phyloP scores from a whole-genome alignment of 2,113 vertebrate genomes.

The Coryphaenoides rupestris region DNA sequence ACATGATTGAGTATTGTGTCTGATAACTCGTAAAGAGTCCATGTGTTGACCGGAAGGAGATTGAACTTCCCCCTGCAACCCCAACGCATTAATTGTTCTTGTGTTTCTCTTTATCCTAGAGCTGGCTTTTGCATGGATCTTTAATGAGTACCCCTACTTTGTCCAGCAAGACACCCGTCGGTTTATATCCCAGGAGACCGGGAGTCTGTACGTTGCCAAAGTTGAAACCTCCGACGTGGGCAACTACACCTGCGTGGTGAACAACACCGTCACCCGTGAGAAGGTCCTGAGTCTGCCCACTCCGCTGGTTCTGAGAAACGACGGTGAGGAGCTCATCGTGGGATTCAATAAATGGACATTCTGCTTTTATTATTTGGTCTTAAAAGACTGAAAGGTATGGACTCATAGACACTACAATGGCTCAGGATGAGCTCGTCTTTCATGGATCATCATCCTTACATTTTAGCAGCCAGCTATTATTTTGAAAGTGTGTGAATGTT shows the following conservation, averaged over 20 bases:
- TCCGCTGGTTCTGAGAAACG: constrained; percentile 84
- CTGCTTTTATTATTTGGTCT: too few species aligned
- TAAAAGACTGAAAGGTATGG: too few species aligned
- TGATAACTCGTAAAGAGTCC: too few species aligned
- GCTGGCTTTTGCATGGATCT: constrained; percentile 87
- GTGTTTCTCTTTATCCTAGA: constrained; percentile 65
- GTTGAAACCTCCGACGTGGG: constrained; percentile 90
- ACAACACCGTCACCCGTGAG: constrained; percentile 75
- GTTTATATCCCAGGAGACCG: constrained; percentile 92
- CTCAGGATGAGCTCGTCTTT: too few species aligned
- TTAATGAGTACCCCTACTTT: constrained; percentile 88
- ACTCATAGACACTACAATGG: too few species aligned
- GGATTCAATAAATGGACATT: background rate
- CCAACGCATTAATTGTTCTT: constrained; percentile 1
- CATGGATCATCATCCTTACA: too few species aligned
- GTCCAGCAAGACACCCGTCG: constrained; percentile 88
- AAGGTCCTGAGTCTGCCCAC: constrained; percentile 85
- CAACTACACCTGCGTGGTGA: constrained; percentile 91
- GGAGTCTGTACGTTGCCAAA: constrained; percentile 92
- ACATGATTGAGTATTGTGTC: too few species aligned
- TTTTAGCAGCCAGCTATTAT: too few species aligned
- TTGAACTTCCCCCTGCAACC: background rate
- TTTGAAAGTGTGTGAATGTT: too few species aligned
- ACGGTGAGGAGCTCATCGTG: constrained; percentile 72
- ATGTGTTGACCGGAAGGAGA: too few species aligned